Evolutionary conservation across 2,888 invertebrate genomes (phyloP), one percentile per base, ranked within the genome.

Genomic region (Alcis repandata): DNA sequence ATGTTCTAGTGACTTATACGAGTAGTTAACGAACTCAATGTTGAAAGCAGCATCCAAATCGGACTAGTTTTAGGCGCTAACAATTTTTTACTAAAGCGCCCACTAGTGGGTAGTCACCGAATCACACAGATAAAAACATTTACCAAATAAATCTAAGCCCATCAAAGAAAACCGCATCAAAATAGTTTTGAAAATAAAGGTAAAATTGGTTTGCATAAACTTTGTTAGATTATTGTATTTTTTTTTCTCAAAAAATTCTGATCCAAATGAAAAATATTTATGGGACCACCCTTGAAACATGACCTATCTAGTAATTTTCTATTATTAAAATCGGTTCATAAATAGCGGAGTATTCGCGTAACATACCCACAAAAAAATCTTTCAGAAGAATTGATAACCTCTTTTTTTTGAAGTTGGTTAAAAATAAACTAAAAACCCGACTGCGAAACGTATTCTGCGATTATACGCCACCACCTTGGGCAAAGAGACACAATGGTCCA

Each of bases 341-440:
- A n/a, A n/a, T n/a, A n/a, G n/a, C n/a, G n/a, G n/a, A n/a, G n/a
- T n/a, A n/a, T n/a, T n/a, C n/a, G n/a, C n/a, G n/a, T n/a, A n/a
- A n/a, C n/a, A n/a, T 41, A 15, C 41, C n/a, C 41, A 41, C 8
- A n/a, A 45, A 45, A 45, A 43, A 45, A 45, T 45, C 45, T 45
- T 45, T 45, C 45, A 45, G 45, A 45, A 45, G 45, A 45, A 45
- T 20, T 45, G 45, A 45, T 45, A 20, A 45, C 45, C 45, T 45
- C 45, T 20, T 45, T 45, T 45, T 41, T 41, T n/a, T n/a, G n/a
- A n/a, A n/a, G n/a, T n/a, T n/a, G n/a, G n/a, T n/a, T n/a, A n/a
- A n/a, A n/a, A n/a, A n/a, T 41, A 15, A 41, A 41, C 3, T 15
- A 41, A 41, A 36, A 41, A 41, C n/a, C 41, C 41, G 41, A 41